A percentile compares a stretch with the other conserved stretches of the same genome.
Evolutionary conservation across 2,113 vertebrate genomes (phyloP).

Genomic region (Mormyrus lacerda): DNA sequence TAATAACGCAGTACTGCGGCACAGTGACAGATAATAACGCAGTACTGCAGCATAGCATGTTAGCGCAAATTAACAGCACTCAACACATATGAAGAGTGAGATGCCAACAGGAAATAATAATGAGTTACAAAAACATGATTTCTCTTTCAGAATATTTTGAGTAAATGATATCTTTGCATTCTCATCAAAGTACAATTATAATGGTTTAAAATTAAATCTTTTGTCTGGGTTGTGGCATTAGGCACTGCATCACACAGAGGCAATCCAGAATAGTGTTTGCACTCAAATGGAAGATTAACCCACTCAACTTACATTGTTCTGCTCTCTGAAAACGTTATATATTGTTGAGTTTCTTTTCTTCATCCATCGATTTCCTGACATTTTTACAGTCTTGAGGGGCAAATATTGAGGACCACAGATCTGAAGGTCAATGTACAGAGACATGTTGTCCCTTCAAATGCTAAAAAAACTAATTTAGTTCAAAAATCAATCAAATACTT

Average conservation of each 20-base stretch:
- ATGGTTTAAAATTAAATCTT: not conserved
- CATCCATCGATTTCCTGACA: conserved; percentile 14
- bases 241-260: not conserved
- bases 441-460: conserved; percentile 15
- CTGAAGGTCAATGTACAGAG: conserved; percentile 23
- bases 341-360: conserved; percentile 21
- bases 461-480: conserved; percentile 19
- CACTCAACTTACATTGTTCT: conserved; percentile 22
- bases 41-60: not conserved
- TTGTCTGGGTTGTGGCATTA: not conserved
- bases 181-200: not conserved
- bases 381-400: conserved; percentile 18
- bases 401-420: not conserved
- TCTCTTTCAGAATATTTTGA: conserved; percentile 7
- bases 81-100: not conserved
- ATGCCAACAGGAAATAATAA: not conserved
- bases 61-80: not conserved
- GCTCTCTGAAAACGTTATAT: conserved; percentile 8
- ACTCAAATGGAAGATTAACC: not conserved
- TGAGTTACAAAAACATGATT: not conserved
- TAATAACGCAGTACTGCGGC: not conserved
- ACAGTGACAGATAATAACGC: not conserved
- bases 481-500: conserved; percentile 17
- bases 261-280: not conserved
- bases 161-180: not conserved